phyloP scores from a whole-genome alignment of 2,797 vertebrate genomes.

The Myioborus miniatus region DNA sequence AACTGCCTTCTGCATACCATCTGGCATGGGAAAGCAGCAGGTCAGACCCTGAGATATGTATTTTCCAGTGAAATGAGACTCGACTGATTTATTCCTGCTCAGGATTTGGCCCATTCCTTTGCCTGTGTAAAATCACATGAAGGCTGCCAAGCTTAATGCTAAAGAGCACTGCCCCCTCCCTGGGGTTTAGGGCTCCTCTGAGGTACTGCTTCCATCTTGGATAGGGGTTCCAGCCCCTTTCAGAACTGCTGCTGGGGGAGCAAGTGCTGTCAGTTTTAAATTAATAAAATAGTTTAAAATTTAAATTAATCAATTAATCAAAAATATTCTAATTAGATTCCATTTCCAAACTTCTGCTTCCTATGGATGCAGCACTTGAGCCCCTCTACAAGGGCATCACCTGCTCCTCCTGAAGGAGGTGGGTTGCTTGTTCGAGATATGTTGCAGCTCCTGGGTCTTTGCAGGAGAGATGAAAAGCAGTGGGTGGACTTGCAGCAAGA shows the following conservation, averaged over 20 bases:
- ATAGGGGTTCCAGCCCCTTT: not conserved
- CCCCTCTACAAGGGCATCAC: not conserved
- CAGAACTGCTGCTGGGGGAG: not conserved
- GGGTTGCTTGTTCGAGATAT: rapidly evolving
- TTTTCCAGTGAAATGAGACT: not conserved
- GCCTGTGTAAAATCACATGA: not conserved
- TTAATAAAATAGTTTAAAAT: not conserved
- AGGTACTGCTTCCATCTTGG: not conserved
- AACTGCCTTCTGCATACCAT: not conserved
- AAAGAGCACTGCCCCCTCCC: rapidly evolving
- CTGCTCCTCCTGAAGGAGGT: not conserved
- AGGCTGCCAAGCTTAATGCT: not conserved
- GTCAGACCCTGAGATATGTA: not conserved
- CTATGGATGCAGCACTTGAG: not conserved
- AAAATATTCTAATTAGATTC: not conserved
- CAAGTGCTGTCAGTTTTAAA: not conserved
- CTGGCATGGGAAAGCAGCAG: not conserved
- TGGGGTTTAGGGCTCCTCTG: not conserved
- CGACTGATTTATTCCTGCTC: not conserved
- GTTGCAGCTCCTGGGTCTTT: not conserved
- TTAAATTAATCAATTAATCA: not conserved
- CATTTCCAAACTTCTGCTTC: not conserved
- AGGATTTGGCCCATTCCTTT: not conserved
- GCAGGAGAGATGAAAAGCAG: not conserved
- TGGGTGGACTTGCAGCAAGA: not conserved